Percentiles rank a stretch among this genome's conserved stretches.
phyloP scores from a whole-genome alignment of 2,797 vertebrate species.

The Gallirallus australis region DNA sequence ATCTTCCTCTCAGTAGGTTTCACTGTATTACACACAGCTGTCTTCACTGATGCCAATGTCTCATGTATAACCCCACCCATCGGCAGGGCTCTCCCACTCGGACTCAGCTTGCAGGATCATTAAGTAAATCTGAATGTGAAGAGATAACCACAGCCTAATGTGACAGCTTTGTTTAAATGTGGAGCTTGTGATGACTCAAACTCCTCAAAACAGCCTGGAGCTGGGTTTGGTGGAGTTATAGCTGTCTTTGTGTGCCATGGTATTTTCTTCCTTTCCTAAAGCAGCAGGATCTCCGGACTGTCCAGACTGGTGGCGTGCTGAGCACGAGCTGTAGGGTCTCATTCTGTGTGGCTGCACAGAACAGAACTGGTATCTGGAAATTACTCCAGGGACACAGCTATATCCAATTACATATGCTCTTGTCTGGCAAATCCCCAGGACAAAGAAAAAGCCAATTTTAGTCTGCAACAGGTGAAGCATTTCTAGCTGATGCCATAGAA shows the following conservation, averaged over 20 bases:
- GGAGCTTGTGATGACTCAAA: background rate
- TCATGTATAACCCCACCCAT: background rate
- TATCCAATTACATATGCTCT: background rate
- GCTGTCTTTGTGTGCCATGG: background rate
- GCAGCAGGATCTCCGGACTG: background rate
- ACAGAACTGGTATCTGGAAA: background rate
- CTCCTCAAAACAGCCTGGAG: background rate
- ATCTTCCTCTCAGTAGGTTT: background rate
- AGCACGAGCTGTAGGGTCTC: background rate
- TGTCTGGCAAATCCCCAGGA: background rate
- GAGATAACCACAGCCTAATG: background rate
- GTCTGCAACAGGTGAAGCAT: background rate
- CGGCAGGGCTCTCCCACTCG: background rate
- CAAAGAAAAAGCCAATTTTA: background rate
- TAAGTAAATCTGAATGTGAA: background rate
- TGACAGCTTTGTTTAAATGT: background rate
- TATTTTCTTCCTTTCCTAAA: background rate
- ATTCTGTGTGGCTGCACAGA: accelerated
- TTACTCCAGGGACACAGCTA: background rate
- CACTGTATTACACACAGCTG: background rate
- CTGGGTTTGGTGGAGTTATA: background rate
- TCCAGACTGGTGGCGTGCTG: background rate
- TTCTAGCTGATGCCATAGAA: background rate
- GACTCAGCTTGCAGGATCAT: background rate
- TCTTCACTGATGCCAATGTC: background rate